Conservation (phyloP, 2,113 vertebrate species). For the Callionymus lyra region DNA sequence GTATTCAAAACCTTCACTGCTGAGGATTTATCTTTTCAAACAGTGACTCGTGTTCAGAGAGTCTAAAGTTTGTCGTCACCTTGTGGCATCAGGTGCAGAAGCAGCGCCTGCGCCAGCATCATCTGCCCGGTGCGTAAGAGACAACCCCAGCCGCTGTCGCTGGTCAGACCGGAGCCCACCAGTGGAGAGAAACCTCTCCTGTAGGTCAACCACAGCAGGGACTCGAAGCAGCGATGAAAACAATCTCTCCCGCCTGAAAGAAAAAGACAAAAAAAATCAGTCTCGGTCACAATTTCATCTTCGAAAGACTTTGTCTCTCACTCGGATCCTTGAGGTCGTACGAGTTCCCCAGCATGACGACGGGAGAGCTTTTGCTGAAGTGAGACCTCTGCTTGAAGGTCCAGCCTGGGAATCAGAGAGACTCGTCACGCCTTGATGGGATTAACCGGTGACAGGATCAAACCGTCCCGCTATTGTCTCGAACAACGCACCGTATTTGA, state of each 20-base stretch:
- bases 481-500: conserved; percentile 75
- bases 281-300: too few relatives aligned
- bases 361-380: conserved; percentile 73
- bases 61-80: conserved; percentile 45
- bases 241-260: conserved; percentile 63
- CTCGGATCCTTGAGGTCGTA: conserved; percentile 70
- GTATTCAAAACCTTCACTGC: too few relatives aligned
- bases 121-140: conserved; percentile 84
- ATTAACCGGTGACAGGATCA: background rate
- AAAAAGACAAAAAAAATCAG: background rate
- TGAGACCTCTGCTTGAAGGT: conserved; percentile 74
- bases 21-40: too few relatives aligned
- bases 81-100: conserved; percentile 72
- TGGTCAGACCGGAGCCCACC: conserved; percentile 65
- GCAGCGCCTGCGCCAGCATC: conserved; percentile 77
- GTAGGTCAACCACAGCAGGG: conserved; percentile 82
- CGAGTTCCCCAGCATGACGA: conserved; percentile 70
- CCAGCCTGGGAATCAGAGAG: conserved; percentile 61
- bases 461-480: background rate
- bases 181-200: conserved; percentile 74
- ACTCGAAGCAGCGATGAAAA: conserved; percentile 71
- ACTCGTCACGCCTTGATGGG: background rate
- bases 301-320: conserved; percentile 28
- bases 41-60: too few relatives aligned
- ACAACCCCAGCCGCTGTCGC: conserved; percentile 87